phyloP scores from a whole-genome alignment of 2,113 vertebrate species.

The Colaptes auratus region DNA sequence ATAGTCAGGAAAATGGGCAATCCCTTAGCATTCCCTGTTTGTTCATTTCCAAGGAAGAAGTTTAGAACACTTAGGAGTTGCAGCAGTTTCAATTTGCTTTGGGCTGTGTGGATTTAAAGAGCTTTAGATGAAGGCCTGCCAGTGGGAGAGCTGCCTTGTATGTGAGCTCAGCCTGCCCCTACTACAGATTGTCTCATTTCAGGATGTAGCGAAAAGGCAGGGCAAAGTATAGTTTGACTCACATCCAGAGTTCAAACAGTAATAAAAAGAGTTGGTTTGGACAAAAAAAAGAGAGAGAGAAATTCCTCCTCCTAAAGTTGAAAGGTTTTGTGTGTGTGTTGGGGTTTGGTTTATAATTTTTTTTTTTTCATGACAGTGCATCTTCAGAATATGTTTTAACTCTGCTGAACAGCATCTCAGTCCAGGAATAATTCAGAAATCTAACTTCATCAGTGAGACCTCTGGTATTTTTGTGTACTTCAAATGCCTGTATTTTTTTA shows the following conservation, averaged over 20 bases:
- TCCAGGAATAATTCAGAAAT: not conserved
- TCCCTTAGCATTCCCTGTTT: not conserved
- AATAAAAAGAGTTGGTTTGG: not conserved
- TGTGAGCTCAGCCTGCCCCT: not conserved
- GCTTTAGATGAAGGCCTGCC: not conserved
- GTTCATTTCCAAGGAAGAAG: not conserved
- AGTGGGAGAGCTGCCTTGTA: not conserved
- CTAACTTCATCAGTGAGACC: not conserved
- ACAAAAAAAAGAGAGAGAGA: too few species aligned
- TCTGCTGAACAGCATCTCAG: not conserved
- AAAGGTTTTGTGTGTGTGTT: not conserved
- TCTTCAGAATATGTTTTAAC: not conserved
- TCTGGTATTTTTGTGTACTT: not conserved
- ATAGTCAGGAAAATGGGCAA: not conserved
- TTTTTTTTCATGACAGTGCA: not conserved
- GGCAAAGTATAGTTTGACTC: not conserved
- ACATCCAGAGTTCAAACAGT: not conserved
- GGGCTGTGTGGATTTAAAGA: not conserved
- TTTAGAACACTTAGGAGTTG: not conserved
- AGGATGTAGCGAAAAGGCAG: not conserved
- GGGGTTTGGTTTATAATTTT: not conserved
- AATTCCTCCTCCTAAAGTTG: not conserved
- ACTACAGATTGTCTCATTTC: not conserved
- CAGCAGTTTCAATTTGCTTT: not conserved
- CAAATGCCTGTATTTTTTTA: not conserved